Evolutionary conservation across 2,113 vertebrate genomes (phyloP).

Genomic region (Aleadryas rufinucha): DNA sequence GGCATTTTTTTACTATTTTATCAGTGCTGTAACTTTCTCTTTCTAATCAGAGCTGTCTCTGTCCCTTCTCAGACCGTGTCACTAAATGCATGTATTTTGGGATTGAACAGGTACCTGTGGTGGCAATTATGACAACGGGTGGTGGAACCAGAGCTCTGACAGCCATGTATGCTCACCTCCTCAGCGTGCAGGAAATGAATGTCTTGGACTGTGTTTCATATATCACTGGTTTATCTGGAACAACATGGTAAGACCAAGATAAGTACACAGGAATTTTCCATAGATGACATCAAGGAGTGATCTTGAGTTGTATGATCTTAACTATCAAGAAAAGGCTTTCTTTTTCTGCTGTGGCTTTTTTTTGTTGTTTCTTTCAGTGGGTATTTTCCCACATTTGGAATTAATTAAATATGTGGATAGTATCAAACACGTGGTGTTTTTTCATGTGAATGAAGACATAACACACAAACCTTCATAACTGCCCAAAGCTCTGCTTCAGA

Average conservation of each 20-base stretch:
- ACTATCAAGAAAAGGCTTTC: neutral
- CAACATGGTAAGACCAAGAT: conserved; percentile 82
- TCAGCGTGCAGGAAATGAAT: conserved; percentile 77
- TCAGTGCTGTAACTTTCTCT: neutral
- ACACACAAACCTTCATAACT: neutral
- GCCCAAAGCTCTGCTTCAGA: neutral
- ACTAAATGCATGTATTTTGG: neutral
- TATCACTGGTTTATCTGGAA: conserved; percentile 83
- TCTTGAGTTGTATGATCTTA: neutral
- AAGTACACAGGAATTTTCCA: neutral
- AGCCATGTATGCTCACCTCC: conserved; percentile 76
- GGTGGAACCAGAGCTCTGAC: conserved; percentile 85
- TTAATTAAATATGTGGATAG: neutral
- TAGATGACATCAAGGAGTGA: neutral
- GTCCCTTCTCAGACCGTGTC: neutral
- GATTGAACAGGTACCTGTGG: conserved; percentile 76
- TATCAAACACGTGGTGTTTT: neutral
- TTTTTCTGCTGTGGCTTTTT: neutral
- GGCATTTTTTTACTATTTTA: neutral
- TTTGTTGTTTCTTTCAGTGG: neutral
- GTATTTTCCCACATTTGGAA: neutral
- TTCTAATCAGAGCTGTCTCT: neutral
- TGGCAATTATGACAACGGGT: conserved; percentile 85
- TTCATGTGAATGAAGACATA: neutral
- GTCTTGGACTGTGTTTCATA: conserved; percentile 80